Evolutionary conservation across 2,113 vertebrate genomes (phyloP).

Genomic region (Ammospiza caudacuta): DNA sequence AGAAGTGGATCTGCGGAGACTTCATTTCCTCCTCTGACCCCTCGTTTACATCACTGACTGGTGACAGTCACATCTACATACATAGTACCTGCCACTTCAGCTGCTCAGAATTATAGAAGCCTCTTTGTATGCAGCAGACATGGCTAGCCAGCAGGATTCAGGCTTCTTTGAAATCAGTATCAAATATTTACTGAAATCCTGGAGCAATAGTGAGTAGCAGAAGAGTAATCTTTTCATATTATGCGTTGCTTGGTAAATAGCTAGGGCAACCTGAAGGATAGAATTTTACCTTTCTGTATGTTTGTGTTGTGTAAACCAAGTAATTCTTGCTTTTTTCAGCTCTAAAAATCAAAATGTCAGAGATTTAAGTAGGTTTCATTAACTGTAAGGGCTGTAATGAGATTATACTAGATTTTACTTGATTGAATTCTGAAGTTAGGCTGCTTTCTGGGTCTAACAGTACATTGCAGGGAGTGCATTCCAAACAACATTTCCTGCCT

Average conservation of each 20-base stretch:
- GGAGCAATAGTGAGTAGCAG: slow-evolving; percentile 95
- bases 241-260: slow-evolving; percentile 52
- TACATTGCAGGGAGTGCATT: slow-evolving; percentile 34
- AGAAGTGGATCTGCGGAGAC: slow-evolving; percentile 78
- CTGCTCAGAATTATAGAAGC: slow-evolving; percentile 67
- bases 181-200: slow-evolving; percentile 98
- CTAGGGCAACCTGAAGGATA: slow-evolving; percentile 44
- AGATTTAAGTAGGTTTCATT: slow-evolving; percentile 73
- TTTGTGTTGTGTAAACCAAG: slow-evolving; percentile 7
- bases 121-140: slow-evolving; percentile 84
- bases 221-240: slow-evolving; percentile 68
- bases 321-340: slow-evolving; percentile 41
- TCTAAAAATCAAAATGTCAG: slow-evolving; percentile 66
- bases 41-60: slow-evolving; percentile 82
- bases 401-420: slow-evolving; percentile 80
- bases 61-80: slow-evolving; percentile 81
- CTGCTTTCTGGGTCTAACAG: slow-evolving; percentile 43
- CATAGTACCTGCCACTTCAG: slow-evolving; percentile 81
- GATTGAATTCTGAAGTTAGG: slow-evolving; percentile 71
- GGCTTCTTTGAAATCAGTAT: slow-evolving; percentile 99
- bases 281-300: slow-evolving; percentile 26
- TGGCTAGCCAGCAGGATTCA: slow-evolving; percentile 98
- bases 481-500: slow-evolving; percentile 62
- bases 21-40: slow-evolving; percentile 78
- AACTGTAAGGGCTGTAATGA: slow-evolving; percentile 78